Base-by-base conservation (phyloP, 2,888 invertebrate species). In the Polydesmus complanatus region DNA sequence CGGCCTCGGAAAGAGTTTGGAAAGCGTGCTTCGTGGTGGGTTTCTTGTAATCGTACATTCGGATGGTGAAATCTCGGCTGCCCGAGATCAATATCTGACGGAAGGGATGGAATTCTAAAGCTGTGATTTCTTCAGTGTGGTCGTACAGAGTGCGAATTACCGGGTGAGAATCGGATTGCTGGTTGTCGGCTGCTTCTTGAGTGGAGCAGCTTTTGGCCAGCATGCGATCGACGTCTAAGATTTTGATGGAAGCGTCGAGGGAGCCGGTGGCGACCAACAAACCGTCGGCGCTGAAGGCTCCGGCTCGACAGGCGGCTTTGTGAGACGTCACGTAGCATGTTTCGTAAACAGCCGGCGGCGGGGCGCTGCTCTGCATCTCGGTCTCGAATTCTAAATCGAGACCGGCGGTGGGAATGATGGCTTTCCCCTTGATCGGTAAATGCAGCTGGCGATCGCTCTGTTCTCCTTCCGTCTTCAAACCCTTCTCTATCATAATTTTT, bases 271-370 rank as follows among this genome's bases (percentile, higher is more conserved):
- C 98, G 14, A 97, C 91, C 0, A 98, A 77, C 66, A 94, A 65
- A 74, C 78, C 97, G 75, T 95, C 95, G 8, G 83, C 79, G 65
- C 94, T 95, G 73, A 98, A 99, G 2, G 94, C 93, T 5, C 95
- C 97, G 0, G 96, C 88, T 59, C 97, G 79, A 66, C 97, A 98
- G 2, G 68, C 68, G 68, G 90, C 93, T 76, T 97, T 97, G 75
- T 98, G 97, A 2, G 95, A 92, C 1, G 98, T 98, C 47, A 98
- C 94, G 71, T 97, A 99, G 0, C 96, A 96, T 0, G 98, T 98
- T 77, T 98, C 97, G 72, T 99, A 98, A 11, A 92, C 83, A 0
- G 94, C 92, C 1, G 96, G 96, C 73, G 97, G 97, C 0, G 97
- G 95, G 0, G 97, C 94, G 19, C 91, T 81, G 0, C 88, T 85